phyloP scores from a whole-genome alignment of 2,888 invertebrate genomes.

The Pristionchus mayeri region DNA sequence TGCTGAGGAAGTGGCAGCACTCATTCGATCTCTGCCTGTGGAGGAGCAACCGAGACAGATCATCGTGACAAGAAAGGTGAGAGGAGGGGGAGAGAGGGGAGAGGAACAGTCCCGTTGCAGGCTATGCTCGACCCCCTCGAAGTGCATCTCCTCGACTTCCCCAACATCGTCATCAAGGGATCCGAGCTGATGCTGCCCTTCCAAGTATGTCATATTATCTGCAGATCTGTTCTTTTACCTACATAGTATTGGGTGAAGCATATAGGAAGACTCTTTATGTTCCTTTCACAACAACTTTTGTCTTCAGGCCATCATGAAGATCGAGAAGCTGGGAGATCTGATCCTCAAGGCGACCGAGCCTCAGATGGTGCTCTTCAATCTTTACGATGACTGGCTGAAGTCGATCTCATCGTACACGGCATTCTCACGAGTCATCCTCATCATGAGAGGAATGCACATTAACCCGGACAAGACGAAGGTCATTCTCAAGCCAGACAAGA shows the following conservation, averaged over 20 bases:
- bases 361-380: slow-evolving; percentile 99
- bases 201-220: slow-evolving; percentile 81
- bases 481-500: slow-evolving; percentile 97
- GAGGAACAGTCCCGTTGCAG: background rate
- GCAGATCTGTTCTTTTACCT: slow-evolving; percentile 84
- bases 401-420: slow-evolving; percentile 99
- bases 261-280: too few species aligned
- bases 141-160: slow-evolving; percentile 96
- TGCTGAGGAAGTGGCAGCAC: slow-evolving; percentile 98
- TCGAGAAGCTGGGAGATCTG: slow-evolving; percentile 98
- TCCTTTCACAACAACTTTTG: too few species aligned
- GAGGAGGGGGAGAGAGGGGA: background rate
- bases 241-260: too few species aligned
- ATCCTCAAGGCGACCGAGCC: slow-evolving; percentile 99
- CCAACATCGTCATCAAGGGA: slow-evolving; percentile 99
- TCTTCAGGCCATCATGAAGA: slow-evolving; percentile 69
- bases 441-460: slow-evolving; percentile 95
- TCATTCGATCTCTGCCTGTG: slow-evolving; percentile 97
- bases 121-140: slow-evolving; percentile 99
- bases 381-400: slow-evolving; percentile 99
- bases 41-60: slow-evolving; percentile 99
- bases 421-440: slow-evolving; percentile 95
- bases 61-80: slow-evolving; percentile 92
- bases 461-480: slow-evolving; percentile 99
- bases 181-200: slow-evolving; percentile 98